Evolutionary conservation across 2,797 vertebrate genomes (phyloP).

Genomic region (Sebastes taczanowskii): DNA sequence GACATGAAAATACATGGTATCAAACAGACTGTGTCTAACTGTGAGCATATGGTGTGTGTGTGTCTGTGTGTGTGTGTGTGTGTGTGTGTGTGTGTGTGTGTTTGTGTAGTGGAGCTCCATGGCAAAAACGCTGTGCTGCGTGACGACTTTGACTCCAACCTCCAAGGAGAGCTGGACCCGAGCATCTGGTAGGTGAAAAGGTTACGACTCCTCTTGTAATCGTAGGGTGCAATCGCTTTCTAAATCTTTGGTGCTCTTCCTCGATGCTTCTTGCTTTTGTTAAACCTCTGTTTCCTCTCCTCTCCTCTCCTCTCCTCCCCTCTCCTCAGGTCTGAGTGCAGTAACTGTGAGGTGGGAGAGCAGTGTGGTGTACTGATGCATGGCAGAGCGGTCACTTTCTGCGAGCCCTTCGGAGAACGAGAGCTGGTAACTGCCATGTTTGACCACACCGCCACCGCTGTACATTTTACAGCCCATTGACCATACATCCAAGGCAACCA

Average conservation of each 20-base stretch:
- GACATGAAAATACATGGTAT: not conserved
- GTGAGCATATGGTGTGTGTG: conserved; percentile 33
- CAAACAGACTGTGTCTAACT: conserved; percentile 15
- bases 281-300: not conserved
- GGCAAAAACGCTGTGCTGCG: conserved; percentile 91
- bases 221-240: not conserved
- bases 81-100: conserved; percentile 4
- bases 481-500: conserved; percentile 33
- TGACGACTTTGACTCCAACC: conserved; percentile 96
- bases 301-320: not conserved
- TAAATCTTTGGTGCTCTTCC: not conserved
- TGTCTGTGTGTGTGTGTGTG: conserved; percentile 34
- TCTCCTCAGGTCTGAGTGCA: conserved; percentile 88
- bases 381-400: conserved; percentile 92
- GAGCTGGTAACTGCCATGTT: conserved; percentile 88
- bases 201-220: conserved; percentile 2
- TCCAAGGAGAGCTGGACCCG: conserved; percentile 89
- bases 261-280: not conserved
- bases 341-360: conserved; percentile 91
- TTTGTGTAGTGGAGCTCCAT: conserved; percentile 90
- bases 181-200: conserved; percentile 89
- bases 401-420: conserved; percentile 93
- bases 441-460: conserved; percentile 51
- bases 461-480: conserved; percentile 55
- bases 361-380: conserved; percentile 95